phyloP scores from a whole-genome alignment of 2,113 vertebrate species.

The Cardinalis cardinalis region DNA sequence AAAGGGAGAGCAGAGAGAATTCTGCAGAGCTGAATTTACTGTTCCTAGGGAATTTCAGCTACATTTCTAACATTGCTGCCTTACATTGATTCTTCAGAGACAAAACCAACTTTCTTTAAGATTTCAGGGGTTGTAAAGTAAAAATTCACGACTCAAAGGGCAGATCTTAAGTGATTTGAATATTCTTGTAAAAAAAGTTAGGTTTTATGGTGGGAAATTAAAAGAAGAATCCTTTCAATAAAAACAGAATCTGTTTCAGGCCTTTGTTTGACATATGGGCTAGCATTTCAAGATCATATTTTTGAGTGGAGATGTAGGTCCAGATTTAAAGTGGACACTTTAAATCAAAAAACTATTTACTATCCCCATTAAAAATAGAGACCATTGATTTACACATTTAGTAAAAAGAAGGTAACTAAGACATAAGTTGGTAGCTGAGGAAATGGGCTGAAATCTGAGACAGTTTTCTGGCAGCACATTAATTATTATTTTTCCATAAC shows the following conservation, averaged over 20 bases:
- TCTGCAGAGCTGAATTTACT: neutral
- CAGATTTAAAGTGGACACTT: neutral
- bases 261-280: neutral
- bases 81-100: neutral
- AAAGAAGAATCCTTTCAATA: neutral
- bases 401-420: constrained; percentile 15
- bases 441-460: constrained; percentile 16
- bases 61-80: neutral
- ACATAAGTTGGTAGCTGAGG: constrained; percentile 18
- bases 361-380: neutral
- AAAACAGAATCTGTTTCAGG: neutral
- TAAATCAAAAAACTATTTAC: constrained; percentile 27
- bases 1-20: neutral
- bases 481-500: constrained; percentile 48
- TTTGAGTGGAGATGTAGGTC: neutral
- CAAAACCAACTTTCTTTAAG: neutral
- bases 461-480: constrained; percentile 6
- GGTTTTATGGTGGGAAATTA: neutral
- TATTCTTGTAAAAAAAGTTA: neutral
- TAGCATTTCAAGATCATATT: neutral
- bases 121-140: neutral
- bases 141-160: neutral
- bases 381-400: constrained; percentile 18
- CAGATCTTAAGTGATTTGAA: neutral
- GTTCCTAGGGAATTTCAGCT: neutral